Evolutionary conservation across 2,888 invertebrate genomes (phyloP).

Genomic region (Tetragnatha montana): DNA sequence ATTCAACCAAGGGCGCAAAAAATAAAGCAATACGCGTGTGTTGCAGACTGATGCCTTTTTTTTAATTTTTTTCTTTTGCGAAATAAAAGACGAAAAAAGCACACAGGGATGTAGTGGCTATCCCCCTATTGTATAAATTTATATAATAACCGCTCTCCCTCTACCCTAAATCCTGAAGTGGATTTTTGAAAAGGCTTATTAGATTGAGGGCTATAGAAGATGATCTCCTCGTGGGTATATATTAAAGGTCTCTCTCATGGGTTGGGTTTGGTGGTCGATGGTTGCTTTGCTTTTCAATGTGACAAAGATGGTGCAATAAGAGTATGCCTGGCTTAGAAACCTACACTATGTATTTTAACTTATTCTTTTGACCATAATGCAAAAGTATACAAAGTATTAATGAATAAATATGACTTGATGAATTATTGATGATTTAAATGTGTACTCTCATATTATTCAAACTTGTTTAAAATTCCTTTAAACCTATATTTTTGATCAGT

Average conservation of each 20-base stretch:
- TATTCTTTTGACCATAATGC: too few species aligned
- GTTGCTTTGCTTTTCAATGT: not conserved
- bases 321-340: not conserved
- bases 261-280: too few species aligned
- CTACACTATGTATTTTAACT: not conserved
- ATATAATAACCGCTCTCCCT: slow-evolving; percentile 28
- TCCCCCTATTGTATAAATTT: slow-evolving; percentile 39
- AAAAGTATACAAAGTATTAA: not conserved
- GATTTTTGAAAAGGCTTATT: slow-evolving; percentile 54
- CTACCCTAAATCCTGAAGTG: slow-evolving; percentile 36
- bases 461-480: too few species aligned
- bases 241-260: not conserved
- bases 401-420: not conserved
- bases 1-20: slow-evolving; percentile 2
- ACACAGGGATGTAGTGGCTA: slow-evolving; percentile 4
- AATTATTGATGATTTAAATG: not conserved
- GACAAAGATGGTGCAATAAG: not conserved
- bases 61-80: not conserved
- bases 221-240: slow-evolving; percentile 30
- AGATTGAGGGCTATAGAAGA: slow-evolving; percentile 31
- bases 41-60: slow-evolving; percentile 20
- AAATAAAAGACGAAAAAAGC: slow-evolving; percentile 9
- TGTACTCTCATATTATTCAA: too few species aligned
- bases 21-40: slow-evolving; percentile 6
- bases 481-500: too few species aligned